Evolutionary conservation across 2,888 invertebrate genomes (phyloP), one percentile per base, ranked within the genome.

Genomic region (Tetanocera ferruginea): DNA sequence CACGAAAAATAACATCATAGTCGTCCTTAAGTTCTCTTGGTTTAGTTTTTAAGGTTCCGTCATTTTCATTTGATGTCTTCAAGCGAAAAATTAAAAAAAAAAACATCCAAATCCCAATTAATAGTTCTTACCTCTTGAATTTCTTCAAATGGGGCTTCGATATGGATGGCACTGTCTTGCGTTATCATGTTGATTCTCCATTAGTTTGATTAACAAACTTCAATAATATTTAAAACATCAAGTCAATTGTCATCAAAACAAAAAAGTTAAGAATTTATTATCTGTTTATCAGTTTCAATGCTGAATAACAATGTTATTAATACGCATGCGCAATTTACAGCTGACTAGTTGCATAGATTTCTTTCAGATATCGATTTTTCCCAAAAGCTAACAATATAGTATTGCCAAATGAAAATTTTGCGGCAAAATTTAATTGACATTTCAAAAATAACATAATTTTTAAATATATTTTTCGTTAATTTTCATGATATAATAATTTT

Each of bases 151-250:
- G 82, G 82, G 67, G 89, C 89, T 79, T 89, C 89, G 82, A 89
- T 89, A 74, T 89, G 89, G 60, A 89, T 88, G 77, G 89, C 89
- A 77, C 89, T 89, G 66, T 89, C 89, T 81, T 89, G 89, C 86
- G 89, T 87, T 57, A 77, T 62, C 64, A 55, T 55, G 55, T 19
- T 23, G 55, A 23, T 55, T 55, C 23, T 8, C 19, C 6, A 72
- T 14, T 51, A 62, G 52, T 14, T 66, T 64, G 2, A 55, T 37
- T 66, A 55, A 49, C 14, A 62, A 28, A 25, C 28, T 60, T 60
- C 1, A 60, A 60, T 8, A 23, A n/a, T n/a, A 19, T 55, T 55
- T 28, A 60, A 23, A 60, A 60, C 19, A 3, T 11, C 23, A 5
- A n/a, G 23, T 25, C 57, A 60, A 25, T 43, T 43, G 8, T 23